A percentile compares a stretch with the other conserved stretches of the same genome.
phyloP scores from a whole-genome alignment of 2,888 invertebrate genomes.

The Masnerella sp. region DNA sequence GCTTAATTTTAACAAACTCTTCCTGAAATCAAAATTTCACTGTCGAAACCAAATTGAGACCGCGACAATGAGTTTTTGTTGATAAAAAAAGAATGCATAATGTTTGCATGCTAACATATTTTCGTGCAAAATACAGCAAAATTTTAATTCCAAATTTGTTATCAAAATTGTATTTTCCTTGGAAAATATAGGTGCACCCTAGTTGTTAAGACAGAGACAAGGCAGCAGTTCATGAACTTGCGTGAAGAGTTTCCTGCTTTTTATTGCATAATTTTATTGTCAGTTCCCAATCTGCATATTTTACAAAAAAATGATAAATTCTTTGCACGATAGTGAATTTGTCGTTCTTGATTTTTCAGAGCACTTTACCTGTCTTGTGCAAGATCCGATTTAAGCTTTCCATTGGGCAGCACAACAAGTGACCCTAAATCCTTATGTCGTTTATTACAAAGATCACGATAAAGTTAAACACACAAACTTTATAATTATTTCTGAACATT shows the following conservation, averaged over 20 bases:
- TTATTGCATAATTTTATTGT: conserved; percentile 45
- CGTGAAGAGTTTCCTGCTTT: conserved; percentile 8
- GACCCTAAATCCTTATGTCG: conserved; percentile 43
- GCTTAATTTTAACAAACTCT: background rate
- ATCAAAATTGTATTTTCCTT: no score
- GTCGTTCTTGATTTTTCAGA: conserved; percentile 41
- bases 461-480: conserved; percentile 20
- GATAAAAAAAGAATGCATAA: background rate
- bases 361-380: conserved; percentile 46
- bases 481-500: conserved; percentile 25
- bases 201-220: no score
- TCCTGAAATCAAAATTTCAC: conserved; percentile 3
- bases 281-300: conserved; percentile 34
- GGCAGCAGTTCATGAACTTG: no score
- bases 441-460: conserved; percentile 24
- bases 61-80: background rate
- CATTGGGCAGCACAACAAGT: conserved; percentile 45
- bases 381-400: conserved; percentile 43
- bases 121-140: conserved; percentile 3
- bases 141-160: background rate
- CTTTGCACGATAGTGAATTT: conserved; percentile 25
- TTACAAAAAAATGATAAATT: conserved; percentile 26
- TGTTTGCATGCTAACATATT: no score
- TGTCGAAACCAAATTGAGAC: conserved; percentile 5
- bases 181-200: no score